Percentiles rank a stretch among this genome's conserved stretches.
phyloP scores from a whole-genome alignment of 1,140 invertebrate species.

The Limonius californicus region DNA sequence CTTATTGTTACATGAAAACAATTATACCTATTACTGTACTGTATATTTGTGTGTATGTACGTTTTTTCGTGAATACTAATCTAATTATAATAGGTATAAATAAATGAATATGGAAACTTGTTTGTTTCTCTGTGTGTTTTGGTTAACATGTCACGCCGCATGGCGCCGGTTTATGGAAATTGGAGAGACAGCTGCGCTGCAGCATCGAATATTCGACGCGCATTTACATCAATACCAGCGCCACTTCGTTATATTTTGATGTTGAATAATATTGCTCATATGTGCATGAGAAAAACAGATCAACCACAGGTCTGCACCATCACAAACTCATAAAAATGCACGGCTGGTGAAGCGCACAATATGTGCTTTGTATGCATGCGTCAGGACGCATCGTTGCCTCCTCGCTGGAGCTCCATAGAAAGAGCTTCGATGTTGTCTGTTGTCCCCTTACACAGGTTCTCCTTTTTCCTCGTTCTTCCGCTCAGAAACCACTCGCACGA shows the following conservation, averaged over 20 bases:
- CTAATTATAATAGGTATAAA: conserved; percentile 13
- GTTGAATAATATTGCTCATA: no score
- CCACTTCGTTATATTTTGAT: conserved; percentile 13
- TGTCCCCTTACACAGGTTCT: no score
- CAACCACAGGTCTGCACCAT: no score
- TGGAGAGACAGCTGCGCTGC: not conserved
- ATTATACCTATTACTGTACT: conserved; percentile 44
- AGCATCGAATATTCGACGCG: conserved; percentile 14
- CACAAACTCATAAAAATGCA: no score
- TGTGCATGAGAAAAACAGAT: no score
- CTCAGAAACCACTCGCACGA: no score
- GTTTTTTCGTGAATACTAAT: conserved; percentile 32
- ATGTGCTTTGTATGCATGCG: no score
- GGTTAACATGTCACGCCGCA: not conserved
- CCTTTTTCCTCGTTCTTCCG: no score
- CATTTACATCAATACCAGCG: conserved; percentile 19
- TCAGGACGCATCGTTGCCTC: no score
- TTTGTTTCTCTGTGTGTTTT: not conserved
- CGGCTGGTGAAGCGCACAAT: no score
- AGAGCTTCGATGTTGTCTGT: no score
- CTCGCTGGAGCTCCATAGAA: no score
- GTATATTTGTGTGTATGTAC: conserved; percentile 48
- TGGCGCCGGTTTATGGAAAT: conserved; percentile 19
- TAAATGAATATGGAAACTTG: conserved; percentile 10
- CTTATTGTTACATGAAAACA: conserved; percentile 39